Base-by-base conservation (phyloP, 2,888 invertebrate species). In the Drosophila diplacantha region DNA sequence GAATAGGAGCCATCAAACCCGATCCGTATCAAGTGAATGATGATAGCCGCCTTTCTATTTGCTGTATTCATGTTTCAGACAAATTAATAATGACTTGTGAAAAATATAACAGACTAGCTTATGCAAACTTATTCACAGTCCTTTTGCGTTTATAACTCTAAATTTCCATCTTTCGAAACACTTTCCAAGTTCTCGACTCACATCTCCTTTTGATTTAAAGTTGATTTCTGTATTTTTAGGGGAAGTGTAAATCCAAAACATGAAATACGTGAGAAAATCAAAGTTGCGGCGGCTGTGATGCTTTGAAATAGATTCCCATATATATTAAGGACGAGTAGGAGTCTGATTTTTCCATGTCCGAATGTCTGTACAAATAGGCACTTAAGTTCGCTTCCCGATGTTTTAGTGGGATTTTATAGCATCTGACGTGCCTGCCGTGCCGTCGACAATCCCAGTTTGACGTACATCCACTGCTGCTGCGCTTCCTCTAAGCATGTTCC, bases 251-350 rank as follows among this genome's bases (percentile, higher is more conserved):
- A 77, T 84, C 75, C 77, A 74, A 75, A 85, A 87, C 87, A 87
- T 81, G 85, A 76, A 86, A 84, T 83, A 87, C 87, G 87, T 87
- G 87, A 87, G 87, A 87, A 85, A 81, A 74, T 74, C 63, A 66
- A 74, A 84, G 79, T 77, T 79, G 70, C 68, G 60, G 69, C 70
- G 61, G 46, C 69, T 38, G 43, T 51, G 70, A 69, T 53, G 64
- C 37, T 52, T 47, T 57, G 68, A 37, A 49, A 51, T 47, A 56
- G 49, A 65, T 53, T 59, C 55, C 38, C 52, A 56, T 72, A 61
- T 63, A 61, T 59, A 52, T 16, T 9, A 46, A 46, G 44, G 44
- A 46, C 44, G 12, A 71, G 64, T 49, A 72, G 63, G 57, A 61
- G 41, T 62, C 22, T 60, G 63, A 63, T 63, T 68, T 26, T 26